Evolutionary conservation across 2,797 vertebrate species (phyloP), one percentile per base, ranked within the genome.

Genomic region (Chaunax sp.): DNA sequence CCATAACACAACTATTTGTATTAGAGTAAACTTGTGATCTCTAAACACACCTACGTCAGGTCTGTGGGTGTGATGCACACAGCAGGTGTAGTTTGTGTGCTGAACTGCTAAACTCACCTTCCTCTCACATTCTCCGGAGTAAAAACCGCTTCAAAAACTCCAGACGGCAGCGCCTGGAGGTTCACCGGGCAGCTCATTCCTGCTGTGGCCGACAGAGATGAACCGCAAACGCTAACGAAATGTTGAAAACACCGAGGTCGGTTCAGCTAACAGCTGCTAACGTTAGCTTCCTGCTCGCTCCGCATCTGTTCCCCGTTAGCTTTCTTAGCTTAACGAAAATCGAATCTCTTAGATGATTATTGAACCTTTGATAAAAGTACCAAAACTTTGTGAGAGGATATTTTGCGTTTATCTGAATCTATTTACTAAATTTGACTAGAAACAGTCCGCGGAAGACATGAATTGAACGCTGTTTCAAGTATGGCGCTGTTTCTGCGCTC

Each of bases 401-500:
- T 4, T 3, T 6, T 1, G 9, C 2, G 23, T 26, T 60, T 15
- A 1, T 4, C 8, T 15, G 0, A 14, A 6, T 19, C 2, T 18
- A 2, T 3, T 25, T 0, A 1, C n/a, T 0, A 14, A 19, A 35
- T 16, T 10, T 28, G 0, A 47, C 8, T 9, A 2, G 15, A 19
- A 41, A 63, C 19, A 16, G 4, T 1, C 5, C 3, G 1, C 4
- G 15, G 5, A 35, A 2, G 45, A 37, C 13, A 45, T 30, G 47
- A 55, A 33, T 55, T 66, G 11, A 43, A 64, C 37, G 61, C 76
- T 55, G 80, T 92, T 47, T 91, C 59, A 44, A 88, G 82, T 67
- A 41, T 92, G 90, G 91, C 94, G 94, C 94, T 90, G 90, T 90
- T 93, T 93, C 73, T 47, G 14, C 14, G 26, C 62, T 59, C 47